These are phyloP conservation scores for Neotragus pygmaeus DNA, from an alignment of 2,113 vertebrate genomes.

Conservation along the genomic window DNA sequence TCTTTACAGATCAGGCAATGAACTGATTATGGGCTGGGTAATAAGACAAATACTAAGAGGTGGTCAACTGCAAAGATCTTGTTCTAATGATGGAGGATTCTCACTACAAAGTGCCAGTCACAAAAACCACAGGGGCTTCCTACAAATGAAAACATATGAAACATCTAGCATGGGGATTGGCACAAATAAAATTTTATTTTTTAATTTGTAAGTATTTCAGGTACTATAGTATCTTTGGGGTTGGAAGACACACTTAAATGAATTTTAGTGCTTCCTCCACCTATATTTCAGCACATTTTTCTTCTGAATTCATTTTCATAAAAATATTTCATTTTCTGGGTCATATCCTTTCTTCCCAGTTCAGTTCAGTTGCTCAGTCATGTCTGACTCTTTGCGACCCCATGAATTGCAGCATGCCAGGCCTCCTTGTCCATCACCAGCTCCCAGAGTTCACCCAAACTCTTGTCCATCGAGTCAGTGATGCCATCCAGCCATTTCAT, in stretches of 20 bases:
- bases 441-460: rapidly evolving
- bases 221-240: not conserved
- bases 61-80: not conserved
- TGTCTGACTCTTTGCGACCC: rapidly evolving
- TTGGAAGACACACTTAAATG: not conserved
- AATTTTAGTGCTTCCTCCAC: not conserved
- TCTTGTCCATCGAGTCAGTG: no score
- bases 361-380: no score
- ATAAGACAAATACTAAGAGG: not conserved
- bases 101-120: not conserved
- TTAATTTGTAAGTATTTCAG: not conserved
- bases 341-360: not conserved
- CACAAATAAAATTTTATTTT: not conserved
- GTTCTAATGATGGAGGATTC: not conserved
- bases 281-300: not conserved
- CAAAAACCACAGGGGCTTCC: not conserved
- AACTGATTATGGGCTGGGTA: not conserved
- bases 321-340: not conserved
- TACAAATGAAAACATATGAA: not conserved
- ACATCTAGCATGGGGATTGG: not conserved
- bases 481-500: no score
- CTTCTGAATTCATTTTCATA: constrained; percentile 1
- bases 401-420: no score
- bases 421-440: no score
- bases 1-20: not conserved